A percentile compares a stretch with the other conserved stretches of the same genome.
Conservation (phyloP, 2,888 invertebrate species). For the Tenthredo notha region DNA sequence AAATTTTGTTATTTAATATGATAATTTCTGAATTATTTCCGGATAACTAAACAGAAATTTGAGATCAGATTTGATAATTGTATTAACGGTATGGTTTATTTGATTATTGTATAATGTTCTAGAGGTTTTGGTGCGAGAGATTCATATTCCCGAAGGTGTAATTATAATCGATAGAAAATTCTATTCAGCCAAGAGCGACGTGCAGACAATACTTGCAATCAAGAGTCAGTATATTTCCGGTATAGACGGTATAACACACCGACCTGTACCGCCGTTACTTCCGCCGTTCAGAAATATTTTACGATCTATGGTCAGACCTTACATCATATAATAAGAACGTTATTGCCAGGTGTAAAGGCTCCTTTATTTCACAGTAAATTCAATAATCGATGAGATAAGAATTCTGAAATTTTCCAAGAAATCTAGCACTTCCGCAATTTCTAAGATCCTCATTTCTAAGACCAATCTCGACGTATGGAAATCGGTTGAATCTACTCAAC, state of each 20-base stretch:
- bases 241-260: constrained; percentile 18
- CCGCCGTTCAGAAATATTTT: constrained; percentile 42
- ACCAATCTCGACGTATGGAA: background rate
- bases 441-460: background rate
- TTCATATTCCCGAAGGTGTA: background rate
- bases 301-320: constrained; percentile 8
- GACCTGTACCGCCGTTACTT: constrained; percentile 40
- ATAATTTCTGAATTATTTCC: background rate
- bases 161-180: constrained; percentile 21
- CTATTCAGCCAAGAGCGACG: constrained; percentile 24
- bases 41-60: background rate
- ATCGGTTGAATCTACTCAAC: background rate
- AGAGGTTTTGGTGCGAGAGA: background rate
- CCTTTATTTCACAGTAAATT: background rate
- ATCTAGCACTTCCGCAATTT: background rate
- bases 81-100: background rate
- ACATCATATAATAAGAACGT: background rate
- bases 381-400: background rate
- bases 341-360: background rate
- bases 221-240: constrained; percentile 37
- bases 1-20: background rate
- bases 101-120: background rate
- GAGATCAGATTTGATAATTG: background rate
- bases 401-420: background rate
- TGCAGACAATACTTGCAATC: constrained; percentile 34